Base-by-base conservation (phyloP, 2,888 invertebrate genomes). In the Melieria omissa region DNA sequence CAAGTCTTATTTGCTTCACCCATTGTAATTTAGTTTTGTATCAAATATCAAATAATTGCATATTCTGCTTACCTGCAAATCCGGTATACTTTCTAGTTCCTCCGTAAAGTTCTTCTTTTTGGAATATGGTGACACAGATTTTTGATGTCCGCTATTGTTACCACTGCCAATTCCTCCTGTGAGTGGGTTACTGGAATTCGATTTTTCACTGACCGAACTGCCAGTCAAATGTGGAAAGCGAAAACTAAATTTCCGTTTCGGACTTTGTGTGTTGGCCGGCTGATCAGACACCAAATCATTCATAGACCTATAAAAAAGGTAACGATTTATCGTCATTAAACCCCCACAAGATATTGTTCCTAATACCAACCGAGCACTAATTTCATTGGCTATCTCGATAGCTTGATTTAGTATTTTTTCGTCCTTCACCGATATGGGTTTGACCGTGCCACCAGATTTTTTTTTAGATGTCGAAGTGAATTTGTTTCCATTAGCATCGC, bases 341-440 rank as follows among this genome's bases (percentile, higher is more conserved):
- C 29, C 29, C 29, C 2, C 29, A n/a, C 29, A 4, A 60, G 14
- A 44, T 47, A n/a, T 5, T n/a, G 4, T 10, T 49, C 88, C 78
- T 29, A 29, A 29, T 29, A 41, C 54, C 7, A 85, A 92, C 89
- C 91, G 90, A 63, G 92, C 91, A 60, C 95, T 96, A 73, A 97
- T 90, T 88, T 97, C 96, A 86, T 96, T 96, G 29, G 97, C 97
- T 88, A 97, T 90, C 67, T 96, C 96, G 74, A 97, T 96, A 0
- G 97, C 98, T 29, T 94, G 94, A 80, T 98, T 95, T 73, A 98
- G 89, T 8, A 95, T 95, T 86, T 93, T 95, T 85, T 96, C 93
- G 83, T 98, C 98, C 74, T 96, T 93, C 0, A 96, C 94, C 10
- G 97, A 97, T 88, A 98, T 97, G 4, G 93, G 95, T 86, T 97